phyloP scores from a whole-genome alignment of 2,113 vertebrate species.

The Dicerorhinus sumatrensis region DNA sequence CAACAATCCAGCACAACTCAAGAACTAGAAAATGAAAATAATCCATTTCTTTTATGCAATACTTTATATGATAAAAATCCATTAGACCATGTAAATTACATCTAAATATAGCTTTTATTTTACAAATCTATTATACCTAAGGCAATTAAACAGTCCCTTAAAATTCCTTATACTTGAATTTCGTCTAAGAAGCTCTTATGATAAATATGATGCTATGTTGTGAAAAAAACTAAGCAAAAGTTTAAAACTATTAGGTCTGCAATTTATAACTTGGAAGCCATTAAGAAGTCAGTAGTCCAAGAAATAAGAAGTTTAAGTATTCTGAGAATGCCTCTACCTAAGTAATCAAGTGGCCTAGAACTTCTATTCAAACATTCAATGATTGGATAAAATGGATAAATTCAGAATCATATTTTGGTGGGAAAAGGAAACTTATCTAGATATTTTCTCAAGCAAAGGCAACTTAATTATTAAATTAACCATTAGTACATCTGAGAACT shows the following conservation, averaged over 20 bases:
- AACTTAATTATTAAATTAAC: background rate
- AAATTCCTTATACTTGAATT: background rate
- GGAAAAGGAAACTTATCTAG: background rate
- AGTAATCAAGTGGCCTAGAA: background rate
- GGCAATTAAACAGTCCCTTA: conserved; percentile 29
- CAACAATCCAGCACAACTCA: background rate
- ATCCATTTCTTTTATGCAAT: background rate
- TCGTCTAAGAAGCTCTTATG: background rate
- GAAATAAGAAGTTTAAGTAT: background rate
- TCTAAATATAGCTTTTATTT: background rate
- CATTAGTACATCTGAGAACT: background rate
- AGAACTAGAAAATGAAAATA: background rate
- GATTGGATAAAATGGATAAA: background rate
- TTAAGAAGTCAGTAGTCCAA: background rate
- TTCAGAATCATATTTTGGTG: background rate
- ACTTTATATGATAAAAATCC: conserved; percentile 15
- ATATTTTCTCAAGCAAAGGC: background rate
- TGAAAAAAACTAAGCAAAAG: background rate
- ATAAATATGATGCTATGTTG: background rate
- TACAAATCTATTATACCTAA: background rate
- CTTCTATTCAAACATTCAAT: background rate
- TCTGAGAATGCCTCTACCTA: background rate
- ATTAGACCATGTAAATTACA: background rate
- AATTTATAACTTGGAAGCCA: background rate
- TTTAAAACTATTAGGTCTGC: conserved; percentile 1